Evolutionary conservation across 2,113 vertebrate genomes (phyloP).

Genomic region (Hylia prasina): DNA sequence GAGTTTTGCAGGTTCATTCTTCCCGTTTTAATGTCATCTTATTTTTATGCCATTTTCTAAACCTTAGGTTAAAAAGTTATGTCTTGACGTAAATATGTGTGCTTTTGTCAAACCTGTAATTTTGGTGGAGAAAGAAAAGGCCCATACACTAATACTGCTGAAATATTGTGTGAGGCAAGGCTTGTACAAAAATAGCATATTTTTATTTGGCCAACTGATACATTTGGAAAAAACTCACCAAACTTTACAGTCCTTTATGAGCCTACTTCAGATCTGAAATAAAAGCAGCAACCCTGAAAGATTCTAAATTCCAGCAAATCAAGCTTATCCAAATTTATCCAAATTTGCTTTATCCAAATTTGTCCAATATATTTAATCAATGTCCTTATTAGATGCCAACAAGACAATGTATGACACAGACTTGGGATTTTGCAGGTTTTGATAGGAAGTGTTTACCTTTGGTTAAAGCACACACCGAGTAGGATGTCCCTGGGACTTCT

Average conservation of each 20-base stretch:
- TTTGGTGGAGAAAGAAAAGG: neutral
- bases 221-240: neutral
- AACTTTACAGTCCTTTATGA: neutral
- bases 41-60: neutral
- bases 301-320: neutral
- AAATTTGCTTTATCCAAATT: neutral
- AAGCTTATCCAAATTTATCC: neutral
- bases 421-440: neutral
- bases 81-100: neutral
- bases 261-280: neutral
- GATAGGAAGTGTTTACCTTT: neutral
- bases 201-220: neutral
- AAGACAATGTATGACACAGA: neutral
- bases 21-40: neutral
- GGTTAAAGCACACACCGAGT: neutral
- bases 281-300: neutral
- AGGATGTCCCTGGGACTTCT: neutral
- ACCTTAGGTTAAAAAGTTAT: neutral
- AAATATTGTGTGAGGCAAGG: neutral
- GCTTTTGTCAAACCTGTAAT: neutral
- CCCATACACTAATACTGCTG: neutral
- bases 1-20: neutral
- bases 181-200: neutral
- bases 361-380: neutral
- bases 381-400: neutral